Evolutionary conservation across 2,113 vertebrate species (phyloP).

Genomic region (Oreocharis arfaki): DNA sequence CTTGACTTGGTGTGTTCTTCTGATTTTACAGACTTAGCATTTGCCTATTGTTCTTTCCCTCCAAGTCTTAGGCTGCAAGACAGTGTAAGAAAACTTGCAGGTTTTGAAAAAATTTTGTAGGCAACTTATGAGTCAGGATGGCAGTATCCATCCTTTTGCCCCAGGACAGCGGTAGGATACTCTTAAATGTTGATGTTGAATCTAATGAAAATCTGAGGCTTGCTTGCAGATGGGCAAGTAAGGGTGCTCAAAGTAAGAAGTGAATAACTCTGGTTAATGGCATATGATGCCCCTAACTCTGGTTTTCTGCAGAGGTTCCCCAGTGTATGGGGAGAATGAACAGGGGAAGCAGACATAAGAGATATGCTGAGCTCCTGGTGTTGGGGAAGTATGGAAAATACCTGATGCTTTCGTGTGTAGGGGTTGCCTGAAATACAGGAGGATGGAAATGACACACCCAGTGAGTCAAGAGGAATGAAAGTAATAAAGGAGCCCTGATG

Average conservation of each 20-base stretch:
- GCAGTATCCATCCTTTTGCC: neutral
- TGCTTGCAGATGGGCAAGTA: neutral
- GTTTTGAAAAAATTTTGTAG: neutral
- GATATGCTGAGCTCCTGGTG: neutral
- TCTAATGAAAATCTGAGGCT: neutral
- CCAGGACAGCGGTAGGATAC: neutral
- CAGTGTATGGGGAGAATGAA: neutral
- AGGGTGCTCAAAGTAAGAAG: neutral
- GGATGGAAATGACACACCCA: neutral
- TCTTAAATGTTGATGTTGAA: neutral
- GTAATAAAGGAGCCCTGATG: neutral
- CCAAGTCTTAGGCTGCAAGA: neutral
- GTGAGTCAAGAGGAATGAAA: neutral
- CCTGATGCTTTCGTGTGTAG: neutral
- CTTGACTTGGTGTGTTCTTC: neutral
- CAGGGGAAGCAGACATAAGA: neutral
- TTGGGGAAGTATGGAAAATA: neutral
- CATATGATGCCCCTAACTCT: neutral
- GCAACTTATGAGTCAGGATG: neutral
- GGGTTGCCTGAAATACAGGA: neutral
- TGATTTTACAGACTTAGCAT: neutral
- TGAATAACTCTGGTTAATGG: neutral
- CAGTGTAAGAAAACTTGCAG: neutral
- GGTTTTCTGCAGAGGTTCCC: neutral
- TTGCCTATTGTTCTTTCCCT: neutral